phyloP scores from a whole-genome alignment of 64 coral and sea anemone species.

The Stylophora pistillata region DNA sequence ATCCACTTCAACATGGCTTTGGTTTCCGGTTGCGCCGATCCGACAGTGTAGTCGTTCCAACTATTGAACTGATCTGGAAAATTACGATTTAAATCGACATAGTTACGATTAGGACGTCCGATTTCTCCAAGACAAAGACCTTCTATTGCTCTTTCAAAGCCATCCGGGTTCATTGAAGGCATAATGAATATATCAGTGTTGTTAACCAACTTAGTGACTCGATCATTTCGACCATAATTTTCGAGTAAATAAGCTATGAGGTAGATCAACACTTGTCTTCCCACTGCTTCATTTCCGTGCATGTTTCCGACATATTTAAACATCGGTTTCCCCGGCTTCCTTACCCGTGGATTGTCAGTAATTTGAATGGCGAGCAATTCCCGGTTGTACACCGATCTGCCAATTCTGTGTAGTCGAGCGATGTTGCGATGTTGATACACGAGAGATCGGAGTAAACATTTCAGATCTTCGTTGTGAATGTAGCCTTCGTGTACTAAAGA shows the following conservation, averaged over 20 bases:
- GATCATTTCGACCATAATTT: slow-evolving; percentile 75
- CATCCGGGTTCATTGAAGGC: slow-evolving; percentile 97
- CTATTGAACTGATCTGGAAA: slow-evolving; percentile 97
- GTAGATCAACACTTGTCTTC: slow-evolving; percentile 94
- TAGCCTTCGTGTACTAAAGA: slow-evolving; percentile 46
- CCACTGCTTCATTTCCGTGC: slow-evolving; percentile 95
- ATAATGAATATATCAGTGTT: slow-evolving; percentile 91
- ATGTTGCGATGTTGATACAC: slow-evolving; percentile 68
- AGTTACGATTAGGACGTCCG: slow-evolving; percentile 80
- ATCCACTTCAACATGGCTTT: slow-evolving; percentile 90
- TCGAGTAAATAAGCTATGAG: slow-evolving; percentile 91
- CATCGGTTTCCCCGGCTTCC: slow-evolving; percentile 89
- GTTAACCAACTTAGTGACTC: slow-evolving; percentile 79
- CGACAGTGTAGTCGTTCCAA: slow-evolving; percentile 72
- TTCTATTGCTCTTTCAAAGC: slow-evolving; percentile 79
- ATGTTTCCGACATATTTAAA: slow-evolving; percentile 99
- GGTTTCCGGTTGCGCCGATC: slow-evolving; percentile 84
- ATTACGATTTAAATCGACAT: slow-evolving; percentile 87
- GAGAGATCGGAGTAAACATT: slow-evolving; percentile 51
- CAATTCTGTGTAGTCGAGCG: slow-evolving; percentile 64
- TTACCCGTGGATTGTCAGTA: slow-evolving; percentile 77
- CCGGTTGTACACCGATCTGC: slow-evolving; percentile 73
- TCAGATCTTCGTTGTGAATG: slow-evolving; percentile 73
- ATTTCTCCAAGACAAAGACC: slow-evolving; percentile 60
- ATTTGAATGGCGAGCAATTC: slow-evolving; percentile 86